Evolutionary conservation across 2,113 vertebrate genomes (phyloP), one percentile per base, ranked within the genome.

Genomic region (Cyanocitta stelleri): DNA sequence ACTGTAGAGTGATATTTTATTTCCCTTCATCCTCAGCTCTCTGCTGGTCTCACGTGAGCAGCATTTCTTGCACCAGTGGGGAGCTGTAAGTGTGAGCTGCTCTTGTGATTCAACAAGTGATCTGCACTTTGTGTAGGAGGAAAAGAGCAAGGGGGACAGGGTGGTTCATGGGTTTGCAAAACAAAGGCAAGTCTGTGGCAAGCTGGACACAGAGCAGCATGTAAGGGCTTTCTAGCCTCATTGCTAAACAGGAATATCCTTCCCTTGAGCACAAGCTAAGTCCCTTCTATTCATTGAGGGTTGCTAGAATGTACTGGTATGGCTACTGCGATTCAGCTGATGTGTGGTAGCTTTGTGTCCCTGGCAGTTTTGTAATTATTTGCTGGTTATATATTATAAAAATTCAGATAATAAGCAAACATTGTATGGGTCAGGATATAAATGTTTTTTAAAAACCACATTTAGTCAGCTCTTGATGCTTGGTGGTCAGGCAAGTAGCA

Each of bases 331-430:
- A 55, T 73, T 58, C 54, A 39, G 15, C 41, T 74, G 74, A 32
- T 15, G 11, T 26, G 15, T 63, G 26, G 10, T 43, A 51, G 11
- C 23, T 90, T 94, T 11, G 6, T 69, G 33, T 24, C n/a, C 43
- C 33, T 32, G 14, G 41, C 35, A 56, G 10, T 63, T 71, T 29
- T 84, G 35, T 89, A 93, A 89, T 96, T 95, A 80, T 82, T 90
- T 84, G 10, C 37, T 88, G 43, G 66, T 92, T 77, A 33, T 69
- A 19, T 77, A 33, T 77, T 94, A 86, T 2, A 71, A 55, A 24
- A 73, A 41, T 58, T 83, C 41, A 75, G 35, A 58, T 94, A 90
- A 77, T 89, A 21, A 85, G 33, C 41, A 91, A 87, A 58, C 62
- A 49, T 15, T 71, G 13, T 63, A 35, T 32, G 8, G 59, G 37